Evolutionary conservation across 2,113 vertebrate species (phyloP).

Genomic region (Blennius ocellaris): DNA sequence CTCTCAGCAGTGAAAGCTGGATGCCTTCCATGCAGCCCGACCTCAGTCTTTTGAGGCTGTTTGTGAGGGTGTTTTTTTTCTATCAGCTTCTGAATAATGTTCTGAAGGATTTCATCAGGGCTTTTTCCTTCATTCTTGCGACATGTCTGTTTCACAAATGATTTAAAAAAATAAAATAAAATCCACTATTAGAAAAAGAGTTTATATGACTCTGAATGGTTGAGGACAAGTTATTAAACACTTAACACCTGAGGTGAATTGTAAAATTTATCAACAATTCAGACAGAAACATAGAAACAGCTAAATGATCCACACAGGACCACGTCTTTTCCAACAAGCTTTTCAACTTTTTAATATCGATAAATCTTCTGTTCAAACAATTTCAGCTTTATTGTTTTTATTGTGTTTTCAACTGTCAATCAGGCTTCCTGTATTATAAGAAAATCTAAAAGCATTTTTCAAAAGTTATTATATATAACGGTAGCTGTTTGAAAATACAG

Average conservation of each 20-base stretch:
- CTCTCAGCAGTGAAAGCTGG: not conserved
- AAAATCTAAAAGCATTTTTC: too few relatives aligned
- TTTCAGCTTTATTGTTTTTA: too few relatives aligned
- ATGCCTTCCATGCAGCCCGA: not conserved
- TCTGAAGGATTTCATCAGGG: not conserved
- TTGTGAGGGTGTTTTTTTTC: not conserved
- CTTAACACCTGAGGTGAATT: not conserved
- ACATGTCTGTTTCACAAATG: not conserved
- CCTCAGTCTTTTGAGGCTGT: slow-evolving; percentile 13
- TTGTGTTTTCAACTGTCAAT: too few relatives aligned
- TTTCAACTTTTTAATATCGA: not conserved
- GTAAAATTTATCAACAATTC: not conserved
- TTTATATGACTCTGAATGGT: not conserved
- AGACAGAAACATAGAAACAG: not conserved
- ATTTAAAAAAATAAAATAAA: not conserved
- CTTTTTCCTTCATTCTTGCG: not conserved
- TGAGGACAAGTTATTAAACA: not conserved
- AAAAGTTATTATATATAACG: too few relatives aligned
- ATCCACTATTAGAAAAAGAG: not conserved
- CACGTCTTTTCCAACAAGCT: not conserved
- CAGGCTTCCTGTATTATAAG: too few relatives aligned
- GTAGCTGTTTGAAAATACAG: too few relatives aligned
- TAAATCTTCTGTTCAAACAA: not conserved
- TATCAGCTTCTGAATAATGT: not conserved
- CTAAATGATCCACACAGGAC: too few relatives aligned